Base-by-base conservation (phyloP, 2,888 invertebrate species). In the Callyntrura sp. region DNA sequence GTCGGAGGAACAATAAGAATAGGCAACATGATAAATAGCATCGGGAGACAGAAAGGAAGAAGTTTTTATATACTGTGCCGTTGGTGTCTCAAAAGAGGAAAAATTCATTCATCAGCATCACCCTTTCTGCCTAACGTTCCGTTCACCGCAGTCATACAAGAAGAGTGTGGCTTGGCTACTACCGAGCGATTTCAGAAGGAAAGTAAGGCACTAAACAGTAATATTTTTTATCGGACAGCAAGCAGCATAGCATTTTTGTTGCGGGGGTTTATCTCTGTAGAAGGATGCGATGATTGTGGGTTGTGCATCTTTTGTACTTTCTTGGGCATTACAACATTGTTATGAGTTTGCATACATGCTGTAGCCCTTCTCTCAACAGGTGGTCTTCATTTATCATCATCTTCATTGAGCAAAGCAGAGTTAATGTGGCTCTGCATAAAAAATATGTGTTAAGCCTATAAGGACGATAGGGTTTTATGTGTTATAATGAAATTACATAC, bases 371-470 rank as follows among this genome's bases (percentile, higher is more conserved):
- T 81, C 93, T 93, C 93, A 93, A 93, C 93, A 93, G 93, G 93
- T 93, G 93, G 93, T 93, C 93, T 92, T 93, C 93, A 93, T 93
- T 93, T 93, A 93, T 93, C 93, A 92, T 92, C 91, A 90, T 92
- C 91, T 93, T 92, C 93, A 93, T 93, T 93, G 91, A 93, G 92
- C 81, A 93, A 92, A 92, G 88, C 91, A 60, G 45, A 81, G 43
- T 73, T 23, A 68, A 84, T 70, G 68, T 51, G n/a, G 25, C 51
- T 83, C 25, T 25, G 43, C 51, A 48, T 78, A 78, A 55, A 81
- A 81, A 35, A 79, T 14, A 78, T 48, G 9, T n/a, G 11, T 23
- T 25, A 79, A 0, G 51, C 45, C 1, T 35, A 79, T 35, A 73
- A 8, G 20, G 14, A 23, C 20, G 4, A 65, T 20, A 60, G 60